These are phyloP conservation scores for Wasmannia auropunctata DNA, from an alignment of 1,140 invertebrate genomes.

Conservation along the genomic window DNA sequence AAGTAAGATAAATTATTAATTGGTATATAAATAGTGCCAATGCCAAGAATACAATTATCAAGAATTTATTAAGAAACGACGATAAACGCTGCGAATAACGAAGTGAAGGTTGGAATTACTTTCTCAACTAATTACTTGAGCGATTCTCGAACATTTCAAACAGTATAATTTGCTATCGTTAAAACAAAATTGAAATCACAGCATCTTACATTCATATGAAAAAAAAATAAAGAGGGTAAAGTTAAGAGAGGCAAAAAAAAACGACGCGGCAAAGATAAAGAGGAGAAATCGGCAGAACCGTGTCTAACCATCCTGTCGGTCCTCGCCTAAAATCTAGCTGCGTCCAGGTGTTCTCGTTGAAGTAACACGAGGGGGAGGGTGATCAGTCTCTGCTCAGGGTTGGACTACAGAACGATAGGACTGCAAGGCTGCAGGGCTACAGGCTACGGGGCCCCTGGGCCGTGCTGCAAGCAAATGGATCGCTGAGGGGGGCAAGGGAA, in stretches of 20 bases:
- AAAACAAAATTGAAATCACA: not conserved
- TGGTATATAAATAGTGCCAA: not conserved
- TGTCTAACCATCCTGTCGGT: slow-evolving; percentile 44
- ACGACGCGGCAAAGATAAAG: slow-evolving; percentile 6
- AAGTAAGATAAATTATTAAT: not conserved
- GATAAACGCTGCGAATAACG: not conserved
- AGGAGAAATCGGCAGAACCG: not conserved
- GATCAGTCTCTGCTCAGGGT: slow-evolving; percentile 55
- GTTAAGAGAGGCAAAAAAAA: not conserved
- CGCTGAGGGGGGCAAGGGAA: not conserved
- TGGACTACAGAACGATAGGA: no score
- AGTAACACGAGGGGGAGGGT: slow-evolving; percentile 56
- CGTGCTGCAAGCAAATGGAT: slow-evolving; percentile 24
- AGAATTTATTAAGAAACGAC: not conserved
- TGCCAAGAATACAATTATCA: not conserved
- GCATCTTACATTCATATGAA: not conserved
- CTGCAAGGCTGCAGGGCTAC: no score
- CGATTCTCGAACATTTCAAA: not conserved
- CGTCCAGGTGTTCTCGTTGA: slow-evolving; percentile 70
- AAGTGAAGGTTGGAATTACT: not conserved
- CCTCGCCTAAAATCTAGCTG: slow-evolving; percentile 59
- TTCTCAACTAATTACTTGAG: not conserved
- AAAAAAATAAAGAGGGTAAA: not conserved
- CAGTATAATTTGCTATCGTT: not conserved
- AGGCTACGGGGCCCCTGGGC: slow-evolving; percentile 7